Conservation (phyloP, 2,113 vertebrate species). For the Chaetodon auriga region DNA sequence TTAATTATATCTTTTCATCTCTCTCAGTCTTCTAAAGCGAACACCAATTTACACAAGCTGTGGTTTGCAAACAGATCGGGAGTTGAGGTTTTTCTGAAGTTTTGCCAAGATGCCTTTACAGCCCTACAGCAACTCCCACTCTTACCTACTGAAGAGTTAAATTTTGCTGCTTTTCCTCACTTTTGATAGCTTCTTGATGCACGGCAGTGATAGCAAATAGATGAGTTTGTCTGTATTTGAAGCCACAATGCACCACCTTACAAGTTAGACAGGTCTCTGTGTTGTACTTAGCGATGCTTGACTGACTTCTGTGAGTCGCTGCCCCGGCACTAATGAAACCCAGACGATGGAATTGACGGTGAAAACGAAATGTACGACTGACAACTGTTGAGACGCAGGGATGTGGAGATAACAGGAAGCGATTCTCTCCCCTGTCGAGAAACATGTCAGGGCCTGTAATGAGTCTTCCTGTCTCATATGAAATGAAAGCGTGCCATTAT, state of each 20-base stretch:
- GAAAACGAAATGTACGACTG: conserved; percentile 66
- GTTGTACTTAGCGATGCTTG: conserved; percentile 47
- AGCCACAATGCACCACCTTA: conserved; percentile 23
- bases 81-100: neutral
- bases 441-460: conserved; percentile 68
- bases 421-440: conserved; percentile 60
- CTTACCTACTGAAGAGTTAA: conserved; percentile 15
- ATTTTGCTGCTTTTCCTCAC: neutral
- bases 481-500: conserved; percentile 76
- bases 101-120: conserved; percentile 13
- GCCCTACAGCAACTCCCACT: conserved; percentile 2
- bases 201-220: neutral
- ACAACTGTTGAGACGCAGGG: conserved; percentile 65
- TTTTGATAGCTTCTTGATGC: conserved; percentile 23
- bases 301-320: conserved; percentile 30
- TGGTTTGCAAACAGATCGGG: conserved; percentile 29
- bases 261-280: conserved; percentile 20
- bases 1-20: conserved; percentile 54
- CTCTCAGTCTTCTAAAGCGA: conserved; percentile 22
- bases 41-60: conserved; percentile 34
- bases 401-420: conserved; percentile 55
- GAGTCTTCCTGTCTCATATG: conserved; percentile 67
- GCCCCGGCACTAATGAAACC: conserved; percentile 53
- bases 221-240: conserved; percentile 27
- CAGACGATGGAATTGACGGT: conserved; percentile 59